Base-by-base conservation (phyloP, 2,113 vertebrate genomes). In the Anser brachyrhynchus region DNA sequence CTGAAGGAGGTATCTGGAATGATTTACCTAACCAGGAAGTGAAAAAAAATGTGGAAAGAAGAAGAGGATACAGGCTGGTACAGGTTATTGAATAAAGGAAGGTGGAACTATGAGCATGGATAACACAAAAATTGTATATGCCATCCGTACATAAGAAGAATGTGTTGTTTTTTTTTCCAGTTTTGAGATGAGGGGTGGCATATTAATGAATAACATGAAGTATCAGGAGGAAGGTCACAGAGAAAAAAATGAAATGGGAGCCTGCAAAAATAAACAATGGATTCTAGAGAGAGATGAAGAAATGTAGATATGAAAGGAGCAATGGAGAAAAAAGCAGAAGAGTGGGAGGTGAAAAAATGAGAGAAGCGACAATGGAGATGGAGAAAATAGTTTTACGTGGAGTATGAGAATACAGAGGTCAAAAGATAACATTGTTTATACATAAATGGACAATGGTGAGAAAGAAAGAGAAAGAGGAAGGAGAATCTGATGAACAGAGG, bases 241-340 rank as follows among this genome's bases (percentile, higher is more conserved):
- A 28, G 5, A 11, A 65, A 87, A 84, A 43, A 4, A 7, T 59
- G 18, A 33, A 87, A 55, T 55, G 7, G 2, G 19, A 92, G 9
- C 12, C 35, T 75, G 12, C 2, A 84, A 31, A 70, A 57, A 72
- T 26, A 52, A 59, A 65, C 6, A 51, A 41, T 41, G 5, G 4
- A n/a, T 31, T 87, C 10, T 21, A 72, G 21, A 59, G 16, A 73
- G 3, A 52, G 5, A 13, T 58, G 25, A 78, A 62, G 20, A 89
- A 89, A 52, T 0, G 0, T 3, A 15, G 3, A 4, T 23, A 33
- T 59, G 46, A 79, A 78, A 22, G 8, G 11, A 55, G 9, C 8
- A 28, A 23, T 5, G 6, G 2, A 75, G 10, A 3, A 84, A 77
- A 72, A 76, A 31, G 12, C 43, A 7, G 11, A 74, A 82, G 26